phyloP scores from a whole-genome alignment of 1,140 invertebrate species.

The Zaprionus ornatus region DNA sequence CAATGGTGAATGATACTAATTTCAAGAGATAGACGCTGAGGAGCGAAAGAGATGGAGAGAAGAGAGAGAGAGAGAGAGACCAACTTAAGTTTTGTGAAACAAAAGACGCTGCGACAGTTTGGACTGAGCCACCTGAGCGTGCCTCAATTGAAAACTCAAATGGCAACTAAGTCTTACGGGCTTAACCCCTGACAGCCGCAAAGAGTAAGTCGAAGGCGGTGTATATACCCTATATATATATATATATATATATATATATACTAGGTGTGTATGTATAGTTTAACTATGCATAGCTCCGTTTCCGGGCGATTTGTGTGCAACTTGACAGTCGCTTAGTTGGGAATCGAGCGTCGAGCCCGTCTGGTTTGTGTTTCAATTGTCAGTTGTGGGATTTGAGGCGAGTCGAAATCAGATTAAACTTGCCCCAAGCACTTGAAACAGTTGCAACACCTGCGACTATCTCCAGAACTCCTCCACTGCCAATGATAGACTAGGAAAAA shows the following conservation, averaged over 20 bases:
- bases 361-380: slow-evolving; percentile 32
- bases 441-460: slow-evolving; percentile 27
- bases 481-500: slow-evolving; percentile 9
- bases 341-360: slow-evolving; percentile 19
- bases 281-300: neutral
- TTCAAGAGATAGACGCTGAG: slow-evolving; percentile 22
- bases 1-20: slow-evolving; percentile 68
- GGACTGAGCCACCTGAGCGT: slow-evolving; percentile 37
- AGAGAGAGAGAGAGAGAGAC: slow-evolving; percentile 4
- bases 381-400: slow-evolving; percentile 3
- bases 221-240: neutral
- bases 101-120: slow-evolving; percentile 28
- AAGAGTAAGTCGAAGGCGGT: slow-evolving; percentile 57
- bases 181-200: slow-evolving; percentile 63
- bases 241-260: slow-evolving; percentile 5
- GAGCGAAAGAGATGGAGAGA: slow-evolving; percentile 16
- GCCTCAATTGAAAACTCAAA: slow-evolving; percentile 72
- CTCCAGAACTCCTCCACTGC: neutral
- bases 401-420: slow-evolving; percentile 46
- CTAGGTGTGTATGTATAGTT: neutral
- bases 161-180: slow-evolving; percentile 40
- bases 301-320: slow-evolving; percentile 61
- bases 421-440: slow-evolving; percentile 24
- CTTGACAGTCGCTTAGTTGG: slow-evolving; percentile 66
- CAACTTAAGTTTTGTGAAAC: slow-evolving; percentile 40